These are phyloP conservation scores for Cheiracanthium punctorium DNA, from an alignment of 2,888 invertebrate genomes.

Conservation along the genomic window DNA sequence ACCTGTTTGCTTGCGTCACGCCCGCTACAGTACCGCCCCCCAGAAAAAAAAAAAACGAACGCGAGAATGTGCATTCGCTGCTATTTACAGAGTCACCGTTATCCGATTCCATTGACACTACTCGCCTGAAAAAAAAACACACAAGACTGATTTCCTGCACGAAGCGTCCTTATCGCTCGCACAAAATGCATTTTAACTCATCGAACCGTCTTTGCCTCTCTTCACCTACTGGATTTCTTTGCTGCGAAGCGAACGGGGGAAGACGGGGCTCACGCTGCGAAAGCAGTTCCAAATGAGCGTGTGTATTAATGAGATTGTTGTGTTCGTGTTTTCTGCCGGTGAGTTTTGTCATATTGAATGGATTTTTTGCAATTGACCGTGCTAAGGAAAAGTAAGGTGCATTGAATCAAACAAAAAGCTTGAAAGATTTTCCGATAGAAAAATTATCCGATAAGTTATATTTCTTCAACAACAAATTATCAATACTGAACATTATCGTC, in stretches of 20 bases:
- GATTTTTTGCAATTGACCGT: too few species aligned
- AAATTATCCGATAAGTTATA: too few species aligned
- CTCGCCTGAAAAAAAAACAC: conserved; percentile 41
- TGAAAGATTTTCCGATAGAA: too few species aligned
- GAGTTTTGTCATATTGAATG: too few species aligned
- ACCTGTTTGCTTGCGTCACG: conserved; percentile 65
- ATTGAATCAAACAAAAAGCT: too few species aligned
- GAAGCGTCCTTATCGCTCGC: conserved; percentile 44
- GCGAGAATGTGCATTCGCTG: conserved; percentile 50
- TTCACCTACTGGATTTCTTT: background rate
- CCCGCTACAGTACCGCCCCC: conserved; percentile 40
- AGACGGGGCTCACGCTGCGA: background rate
- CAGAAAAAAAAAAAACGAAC: too few species aligned
- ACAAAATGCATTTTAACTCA: conserved; percentile 55
- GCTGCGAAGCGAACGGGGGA: background rate
- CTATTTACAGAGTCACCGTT: conserved; percentile 67
- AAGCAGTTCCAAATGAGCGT: too few species aligned
- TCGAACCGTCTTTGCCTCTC: conserved; percentile 26
- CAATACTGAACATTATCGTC: too few species aligned
- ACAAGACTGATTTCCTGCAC: conserved; percentile 67
- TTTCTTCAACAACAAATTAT: too few species aligned
- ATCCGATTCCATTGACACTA: conserved; percentile 68
- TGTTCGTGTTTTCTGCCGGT: too few species aligned
- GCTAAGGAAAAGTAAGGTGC: too few species aligned
- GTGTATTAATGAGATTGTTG: too few species aligned